A percentile compares a stretch with the other conserved stretches of the same genome.
These are phyloP conservation scores for Helogale parvula DNA, from an alignment of 2,113 vertebrate species.

Conservation along the genomic window DNA sequence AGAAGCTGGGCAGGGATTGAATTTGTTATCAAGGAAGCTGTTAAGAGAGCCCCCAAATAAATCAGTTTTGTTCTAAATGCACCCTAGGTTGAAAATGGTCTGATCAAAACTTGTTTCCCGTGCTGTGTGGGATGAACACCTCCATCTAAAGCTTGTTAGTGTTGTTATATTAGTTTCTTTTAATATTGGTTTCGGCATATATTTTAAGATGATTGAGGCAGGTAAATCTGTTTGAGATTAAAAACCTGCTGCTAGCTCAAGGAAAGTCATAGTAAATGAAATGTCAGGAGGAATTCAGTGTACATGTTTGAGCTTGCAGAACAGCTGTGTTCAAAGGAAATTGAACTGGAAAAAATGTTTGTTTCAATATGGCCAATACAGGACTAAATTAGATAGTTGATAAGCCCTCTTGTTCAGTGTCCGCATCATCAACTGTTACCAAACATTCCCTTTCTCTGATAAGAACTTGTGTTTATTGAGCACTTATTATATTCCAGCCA, in stretches of 20 bases:
- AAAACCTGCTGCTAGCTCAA: background rate
- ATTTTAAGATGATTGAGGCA: constrained; percentile 59
- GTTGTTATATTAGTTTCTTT: background rate
- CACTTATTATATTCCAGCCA: background rate
- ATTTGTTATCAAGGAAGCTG: background rate
- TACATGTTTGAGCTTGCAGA: constrained; percentile 53
- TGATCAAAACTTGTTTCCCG: background rate
- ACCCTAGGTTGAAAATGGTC: background rate
- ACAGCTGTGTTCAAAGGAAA: background rate
- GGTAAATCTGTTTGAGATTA: constrained; percentile 63
- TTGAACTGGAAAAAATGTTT: background rate
- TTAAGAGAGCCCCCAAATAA: constrained; percentile 10
- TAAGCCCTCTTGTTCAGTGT: background rate
- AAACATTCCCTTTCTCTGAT: background rate
- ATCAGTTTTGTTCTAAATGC: constrained; percentile 2
- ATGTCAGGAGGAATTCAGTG: constrained; percentile 15
- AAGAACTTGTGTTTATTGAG: background rate
- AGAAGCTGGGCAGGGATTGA: constrained; percentile 1
- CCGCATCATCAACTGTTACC: background rate
- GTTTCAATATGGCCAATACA: background rate
- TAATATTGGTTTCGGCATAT: background rate
- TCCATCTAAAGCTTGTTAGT: background rate
- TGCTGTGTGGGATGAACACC: background rate
- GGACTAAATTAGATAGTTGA: background rate
- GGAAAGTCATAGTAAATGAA: constrained; percentile 33